Percentiles rank a stretch among this genome's conserved stretches.
Conservation (phyloP, 2,888 invertebrate genomes). For the Pterostichus madidus region DNA sequence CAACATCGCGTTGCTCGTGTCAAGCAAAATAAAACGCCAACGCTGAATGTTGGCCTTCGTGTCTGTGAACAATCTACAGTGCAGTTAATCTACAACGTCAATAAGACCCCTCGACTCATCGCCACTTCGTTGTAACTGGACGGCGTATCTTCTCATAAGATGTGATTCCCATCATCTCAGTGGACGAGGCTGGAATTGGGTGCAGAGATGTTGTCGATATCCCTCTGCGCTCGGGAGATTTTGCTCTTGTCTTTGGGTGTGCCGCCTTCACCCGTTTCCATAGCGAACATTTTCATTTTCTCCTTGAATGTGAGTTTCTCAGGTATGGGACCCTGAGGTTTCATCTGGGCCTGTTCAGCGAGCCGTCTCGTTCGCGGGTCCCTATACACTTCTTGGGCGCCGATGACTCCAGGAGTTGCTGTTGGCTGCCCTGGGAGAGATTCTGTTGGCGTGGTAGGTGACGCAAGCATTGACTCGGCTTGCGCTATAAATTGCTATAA, state of each 20-base stretch:
- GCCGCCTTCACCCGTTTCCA: conserved; percentile 95
- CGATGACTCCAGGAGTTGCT: conserved; percentile 97
- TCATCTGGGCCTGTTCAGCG: conserved; percentile 85
- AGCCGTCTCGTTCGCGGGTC: conserved; percentile 94
- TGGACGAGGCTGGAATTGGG: conserved; percentile 74
- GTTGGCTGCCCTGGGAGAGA: conserved; percentile 75
- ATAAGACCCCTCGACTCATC: conserved; percentile 10
- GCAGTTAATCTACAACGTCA: conserved; percentile 35
- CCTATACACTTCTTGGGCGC: conserved; percentile 98
- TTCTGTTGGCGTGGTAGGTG: conserved; percentile 85
- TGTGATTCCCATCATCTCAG: conserved; percentile 62
- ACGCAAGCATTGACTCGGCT: conserved; percentile 88
- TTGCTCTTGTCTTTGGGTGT: conserved; percentile 97
- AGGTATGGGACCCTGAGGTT: conserved; percentile 85
- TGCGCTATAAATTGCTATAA: conserved; percentile 88
- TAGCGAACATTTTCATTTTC: conserved; percentile 99
- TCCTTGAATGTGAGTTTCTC: conserved; percentile 98
- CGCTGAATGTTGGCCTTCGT: conserved; percentile 14
- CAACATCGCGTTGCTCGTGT: conserved; percentile 55
- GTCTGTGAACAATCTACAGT: conserved; percentile 46
- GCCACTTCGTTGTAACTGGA: conserved; percentile 57
- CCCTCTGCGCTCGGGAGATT: conserved; percentile 96
- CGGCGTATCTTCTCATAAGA: conserved; percentile 55
- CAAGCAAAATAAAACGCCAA: conserved; percentile 23
- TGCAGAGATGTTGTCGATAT: conserved; percentile 87